Evolutionary conservation across 2,888 invertebrate species (phyloP), one percentile per base, ranked within the genome.

Genomic region (Augochlorella aurata): DNA sequence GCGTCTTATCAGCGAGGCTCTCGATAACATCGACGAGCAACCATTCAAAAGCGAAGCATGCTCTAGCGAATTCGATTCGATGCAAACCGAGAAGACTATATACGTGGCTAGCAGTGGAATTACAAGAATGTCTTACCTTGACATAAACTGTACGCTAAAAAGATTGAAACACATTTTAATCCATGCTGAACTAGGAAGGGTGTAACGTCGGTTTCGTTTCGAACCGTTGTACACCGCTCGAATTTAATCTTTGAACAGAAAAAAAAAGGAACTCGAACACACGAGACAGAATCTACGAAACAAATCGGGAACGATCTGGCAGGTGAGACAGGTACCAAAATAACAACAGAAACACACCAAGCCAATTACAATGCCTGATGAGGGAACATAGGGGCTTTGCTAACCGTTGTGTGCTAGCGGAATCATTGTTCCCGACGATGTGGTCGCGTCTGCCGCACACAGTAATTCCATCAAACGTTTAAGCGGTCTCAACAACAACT

Each of bases 61-160:
- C 89, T 18, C 75, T 44, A 68, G 24, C 78, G 77, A 86, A 66
- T 66, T 10, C 54, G 24, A 70, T 38, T 47, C 8, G n/a, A 54
- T 63, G 49, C 24, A 47, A 58, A 21, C 21, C 16, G 49, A 44
- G 10, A 54, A 2, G 79, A 66, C 67, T 86, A 80, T 38, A 29
- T 29, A 29, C n/a, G 29, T 5, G 81, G 78, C 71, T 84, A 89
- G 70, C 74, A 68, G 73, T 81, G 86, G 79, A 85, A 86, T 71
- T 87, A 82, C 86, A 74, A 89, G 85, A 88, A 83, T 88, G 86
- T 92, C 93, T 93, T 93, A 94, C 93, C 94, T 94, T 94, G 93
- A 88, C 94, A 94, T 85, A 93, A 92, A 93, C 93, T 93, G 93
- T 93, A 93, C 74, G 93, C 94, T 94, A 94, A 91, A 93, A 93